These are phyloP conservation scores for Rhizomys pruinosus DNA, from an alignment of 2,113 vertebrate genomes.

Conservation along the genomic window DNA sequence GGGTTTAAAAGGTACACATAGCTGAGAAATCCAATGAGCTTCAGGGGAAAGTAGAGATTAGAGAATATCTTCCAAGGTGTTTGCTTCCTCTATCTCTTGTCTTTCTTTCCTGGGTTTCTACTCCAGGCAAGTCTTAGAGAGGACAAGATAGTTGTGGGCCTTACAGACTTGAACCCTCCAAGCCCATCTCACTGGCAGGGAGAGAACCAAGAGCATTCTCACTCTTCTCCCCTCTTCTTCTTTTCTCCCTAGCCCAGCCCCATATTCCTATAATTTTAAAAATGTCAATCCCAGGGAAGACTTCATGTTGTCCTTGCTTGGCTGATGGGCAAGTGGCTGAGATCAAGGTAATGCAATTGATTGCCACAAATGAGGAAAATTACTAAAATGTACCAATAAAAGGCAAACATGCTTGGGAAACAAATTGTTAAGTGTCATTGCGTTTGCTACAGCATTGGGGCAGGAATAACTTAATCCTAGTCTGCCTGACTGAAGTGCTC, in stretches of 20 bases:
- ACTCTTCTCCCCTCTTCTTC: not conserved
- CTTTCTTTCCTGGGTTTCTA: too few relatives aligned
- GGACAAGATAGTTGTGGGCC: not conserved
- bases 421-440: not conserved
- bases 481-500: not conserved
- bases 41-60: not conserved
- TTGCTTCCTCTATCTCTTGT: not conserved
- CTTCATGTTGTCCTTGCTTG: not conserved
- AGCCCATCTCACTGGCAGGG: not conserved
- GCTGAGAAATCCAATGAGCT: not conserved
- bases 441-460: not conserved
- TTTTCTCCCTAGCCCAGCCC: not conserved
- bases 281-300: not conserved
- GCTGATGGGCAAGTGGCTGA: not conserved
- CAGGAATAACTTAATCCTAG: not conserved
- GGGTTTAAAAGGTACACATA: not conserved
- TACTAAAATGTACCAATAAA: not conserved
- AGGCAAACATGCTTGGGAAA: slow-evolving; percentile 18
- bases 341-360: not conserved
- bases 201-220: not conserved
- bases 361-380: not conserved
- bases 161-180: not conserved
- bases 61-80: not conserved
- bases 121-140: not conserved
- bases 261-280: not conserved